Evolutionary conservation across 2,888 invertebrate species (phyloP).

Genomic region (Adineta ricciae): DNA sequence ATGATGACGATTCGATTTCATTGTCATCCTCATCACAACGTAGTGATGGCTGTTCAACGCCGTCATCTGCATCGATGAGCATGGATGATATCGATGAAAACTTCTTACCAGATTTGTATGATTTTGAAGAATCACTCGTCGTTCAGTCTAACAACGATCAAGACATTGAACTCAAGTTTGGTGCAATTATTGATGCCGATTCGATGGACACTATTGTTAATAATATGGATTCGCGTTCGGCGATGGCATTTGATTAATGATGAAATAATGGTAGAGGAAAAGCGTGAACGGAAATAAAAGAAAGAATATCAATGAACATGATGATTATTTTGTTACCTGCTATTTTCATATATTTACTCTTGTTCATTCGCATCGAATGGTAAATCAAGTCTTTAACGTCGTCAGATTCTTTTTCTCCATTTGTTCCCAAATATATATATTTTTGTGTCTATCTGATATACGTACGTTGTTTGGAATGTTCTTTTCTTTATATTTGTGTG

Average conservation of each 20-base stretch:
- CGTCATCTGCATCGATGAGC: background rate
- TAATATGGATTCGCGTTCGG: background rate
- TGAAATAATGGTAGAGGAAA: background rate
- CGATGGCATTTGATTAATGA: background rate
- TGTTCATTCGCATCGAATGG: conserved; percentile 3
- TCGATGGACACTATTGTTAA: background rate
- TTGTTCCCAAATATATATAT: background rate
- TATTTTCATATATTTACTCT: background rate
- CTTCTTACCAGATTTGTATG: conserved; percentile 19
- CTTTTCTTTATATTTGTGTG: background rate
- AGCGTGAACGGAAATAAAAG: too few species aligned
- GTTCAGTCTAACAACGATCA: background rate
- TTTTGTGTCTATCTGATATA: background rate
- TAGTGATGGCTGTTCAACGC: conserved; percentile 14
- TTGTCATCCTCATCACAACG: background rate
- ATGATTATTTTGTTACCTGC: background rate
- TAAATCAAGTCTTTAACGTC: background rate
- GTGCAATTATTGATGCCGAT: background rate
- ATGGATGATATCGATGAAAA: background rate
- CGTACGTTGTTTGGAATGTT: background rate
- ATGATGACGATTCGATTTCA: background rate
- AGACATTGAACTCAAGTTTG: background rate
- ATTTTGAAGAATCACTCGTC: conserved; percentile 19
- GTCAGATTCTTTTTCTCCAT: background rate
- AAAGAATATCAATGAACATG: background rate